Percentiles rank a stretch among this genome's conserved stretches.
These are phyloP conservation scores for Acanthopagrus latus DNA, from an alignment of 2,797 vertebrate species.

Conservation along the genomic window DNA sequence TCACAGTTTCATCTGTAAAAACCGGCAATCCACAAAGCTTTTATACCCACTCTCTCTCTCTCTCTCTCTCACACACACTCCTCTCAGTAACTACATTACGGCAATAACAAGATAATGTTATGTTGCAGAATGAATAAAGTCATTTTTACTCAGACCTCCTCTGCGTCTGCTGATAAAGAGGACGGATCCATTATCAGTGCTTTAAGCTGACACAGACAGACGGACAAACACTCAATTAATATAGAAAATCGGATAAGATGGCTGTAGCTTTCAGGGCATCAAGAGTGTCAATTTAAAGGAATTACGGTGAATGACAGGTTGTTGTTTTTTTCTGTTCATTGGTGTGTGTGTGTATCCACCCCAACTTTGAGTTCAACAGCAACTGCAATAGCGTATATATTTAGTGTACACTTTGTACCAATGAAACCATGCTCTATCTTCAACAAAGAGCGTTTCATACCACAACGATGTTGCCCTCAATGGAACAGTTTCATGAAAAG, in stretches of 20 bases:
- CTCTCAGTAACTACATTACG: constrained; percentile 53
- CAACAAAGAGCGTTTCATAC: background rate
- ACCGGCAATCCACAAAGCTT: constrained; percentile 51
- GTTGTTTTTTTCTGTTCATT: background rate
- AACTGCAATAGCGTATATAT: too few relatives aligned
- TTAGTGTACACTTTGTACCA: background rate
- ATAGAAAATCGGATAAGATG: constrained; percentile 41
- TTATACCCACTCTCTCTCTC: constrained; percentile 43
- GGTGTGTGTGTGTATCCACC: background rate
- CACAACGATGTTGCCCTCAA: background rate
- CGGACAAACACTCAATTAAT: constrained; percentile 51
- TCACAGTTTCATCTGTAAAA: constrained; percentile 46
- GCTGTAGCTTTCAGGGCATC: constrained; percentile 31
- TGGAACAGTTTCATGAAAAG: background rate
- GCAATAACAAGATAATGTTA: constrained; percentile 66
- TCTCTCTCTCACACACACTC: constrained; percentile 13
- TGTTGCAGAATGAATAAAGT: constrained; percentile 60
- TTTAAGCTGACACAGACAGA: constrained; percentile 31
- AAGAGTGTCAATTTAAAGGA: background rate
- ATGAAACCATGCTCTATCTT: background rate
- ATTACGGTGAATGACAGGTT: constrained; percentile 1
- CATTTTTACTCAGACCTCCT: constrained; percentile 58
- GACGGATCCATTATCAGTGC: constrained; percentile 66
- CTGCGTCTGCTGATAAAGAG: constrained; percentile 63
- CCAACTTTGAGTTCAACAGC: background rate